phyloP scores from a whole-genome alignment of 2,888 invertebrate species.

The Tridacna gigas region DNA sequence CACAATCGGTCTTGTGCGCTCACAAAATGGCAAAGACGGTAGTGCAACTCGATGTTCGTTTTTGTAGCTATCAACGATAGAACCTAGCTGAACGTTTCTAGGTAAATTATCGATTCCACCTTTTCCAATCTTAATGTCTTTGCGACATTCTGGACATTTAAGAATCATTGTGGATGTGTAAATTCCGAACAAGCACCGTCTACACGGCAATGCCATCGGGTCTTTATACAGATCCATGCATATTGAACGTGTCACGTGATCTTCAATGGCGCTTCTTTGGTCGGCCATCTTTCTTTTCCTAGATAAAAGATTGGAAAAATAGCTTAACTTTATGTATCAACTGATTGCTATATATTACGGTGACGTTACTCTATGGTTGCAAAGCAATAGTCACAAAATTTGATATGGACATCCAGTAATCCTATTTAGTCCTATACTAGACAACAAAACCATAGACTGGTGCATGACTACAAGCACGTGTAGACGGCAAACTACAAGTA shows the following conservation, averaged over 20 bases:
- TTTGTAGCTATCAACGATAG: conserved; percentile 54
- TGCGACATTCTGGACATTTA: conserved; percentile 59
- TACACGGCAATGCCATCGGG: conserved; percentile 59
- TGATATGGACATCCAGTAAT: too few species aligned
- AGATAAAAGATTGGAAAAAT: too few species aligned
- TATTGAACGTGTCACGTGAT: conserved; percentile 62
- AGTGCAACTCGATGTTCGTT: conserved; percentile 19
- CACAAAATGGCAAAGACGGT: conserved; percentile 36
- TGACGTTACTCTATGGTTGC: too few species aligned
- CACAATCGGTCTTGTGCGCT: conserved; percentile 45
- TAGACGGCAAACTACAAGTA: too few species aligned
- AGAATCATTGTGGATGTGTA: conserved; percentile 30
- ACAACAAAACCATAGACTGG: too few species aligned
- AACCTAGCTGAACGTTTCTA: conserved; percentile 54
- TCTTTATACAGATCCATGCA: conserved; percentile 60
- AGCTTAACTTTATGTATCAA: too few species aligned
- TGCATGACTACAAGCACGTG: too few species aligned
- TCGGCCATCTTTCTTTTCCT: conserved; percentile 17
- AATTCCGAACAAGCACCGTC: conserved; percentile 47
- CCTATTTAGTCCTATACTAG: too few species aligned
- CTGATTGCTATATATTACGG: too few species aligned
- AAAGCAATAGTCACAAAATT: too few species aligned
- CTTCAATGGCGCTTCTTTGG: conserved; percentile 36
- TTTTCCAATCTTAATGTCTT: conserved; percentile 50
- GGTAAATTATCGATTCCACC: conserved; percentile 45